Evolutionary conservation across 1,140 invertebrate genomes (phyloP).

Genomic region (Coenobita brevimanus): DNA sequence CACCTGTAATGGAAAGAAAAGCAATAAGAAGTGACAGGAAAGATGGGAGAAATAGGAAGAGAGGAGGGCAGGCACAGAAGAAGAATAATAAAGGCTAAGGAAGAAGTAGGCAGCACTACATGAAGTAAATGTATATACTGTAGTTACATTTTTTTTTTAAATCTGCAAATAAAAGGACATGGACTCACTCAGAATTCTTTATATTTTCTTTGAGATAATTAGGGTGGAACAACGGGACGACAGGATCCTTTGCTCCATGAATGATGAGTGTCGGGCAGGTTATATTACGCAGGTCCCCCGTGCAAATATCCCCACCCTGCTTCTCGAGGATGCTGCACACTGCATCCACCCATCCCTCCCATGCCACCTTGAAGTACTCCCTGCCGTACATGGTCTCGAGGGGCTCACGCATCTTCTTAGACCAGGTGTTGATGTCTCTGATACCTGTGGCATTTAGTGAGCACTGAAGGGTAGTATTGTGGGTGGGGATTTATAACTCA

Average conservation of each 20-base stretch:
- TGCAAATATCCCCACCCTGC: slow-evolving; percentile 83
- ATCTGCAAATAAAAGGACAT: background rate
- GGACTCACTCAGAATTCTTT: slow-evolving; percentile 71
- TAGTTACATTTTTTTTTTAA: too few relatives aligned
- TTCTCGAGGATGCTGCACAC: slow-evolving; percentile 77
- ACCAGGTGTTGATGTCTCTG: slow-evolving; percentile 85
- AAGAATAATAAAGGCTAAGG: too few relatives aligned
- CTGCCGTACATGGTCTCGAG: slow-evolving; percentile 85
- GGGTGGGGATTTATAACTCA: too few relatives aligned
- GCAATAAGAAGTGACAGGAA: too few relatives aligned
- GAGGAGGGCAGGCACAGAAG: too few relatives aligned
- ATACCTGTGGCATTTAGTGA: slow-evolving; percentile 72
- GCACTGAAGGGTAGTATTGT: too few relatives aligned
- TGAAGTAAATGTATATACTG: too few relatives aligned
- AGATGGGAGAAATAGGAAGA: too few relatives aligned
- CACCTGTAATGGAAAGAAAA: too few relatives aligned
- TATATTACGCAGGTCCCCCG: slow-evolving; percentile 77
- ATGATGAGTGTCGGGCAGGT: slow-evolving; percentile 74
- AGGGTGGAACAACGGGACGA: slow-evolving; percentile 73
- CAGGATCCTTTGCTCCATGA: slow-evolving; percentile 74
- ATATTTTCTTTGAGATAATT: slow-evolving; percentile 73
- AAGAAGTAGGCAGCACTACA: too few relatives aligned
- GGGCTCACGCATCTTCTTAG: slow-evolving; percentile 83
- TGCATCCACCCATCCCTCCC: slow-evolving; percentile 83
- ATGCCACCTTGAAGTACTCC: slow-evolving; percentile 81